Base-by-base conservation (phyloP, 2,113 vertebrate genomes). In the Pseudopipra pipra region DNA sequence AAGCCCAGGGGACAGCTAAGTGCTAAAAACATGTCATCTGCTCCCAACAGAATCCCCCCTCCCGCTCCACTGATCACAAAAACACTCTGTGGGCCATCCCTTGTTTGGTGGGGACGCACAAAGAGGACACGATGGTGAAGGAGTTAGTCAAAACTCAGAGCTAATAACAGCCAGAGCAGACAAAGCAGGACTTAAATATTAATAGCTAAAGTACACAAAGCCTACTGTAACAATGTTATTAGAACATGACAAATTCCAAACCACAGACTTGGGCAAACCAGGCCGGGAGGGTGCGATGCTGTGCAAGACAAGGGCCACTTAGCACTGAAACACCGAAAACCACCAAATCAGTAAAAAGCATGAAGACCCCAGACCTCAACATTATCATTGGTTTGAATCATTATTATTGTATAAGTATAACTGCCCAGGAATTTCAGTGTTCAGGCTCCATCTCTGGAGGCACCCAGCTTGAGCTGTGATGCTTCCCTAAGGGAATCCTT, bases 21-120 rank as follows among this genome's bases (percentile, higher is more conserved):
- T 8, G 27, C 58, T 23, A 21, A 47, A 31, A 44, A 44, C 16
- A 3, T 0, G 3, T 10, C 55, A 49, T 12, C 18, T 18, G 20
- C 0, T 47, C 8, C 8, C 30, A 47, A 7, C 33, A 72, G 49
- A 85, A 63, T 15, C 1, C 28, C 58, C 58, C 23, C 15, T 17
- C 16, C 39, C 0, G 0, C 9, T 43, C 43, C 25, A 28, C 2
- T 0, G 0, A 12, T 21, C 3, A 33, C 17, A 37, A 46, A 73
- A 66, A 19, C 0, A 0, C 25, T 13, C 54, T 33, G 14, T 6
- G 10, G 5, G n/a, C 33, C 70, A 54, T 0, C 33, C 35, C 43
- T 28, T 16, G 9, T 21, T 63, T 28, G 55, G 21, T 3, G 4
- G 27, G 49, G 33, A 35, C 0, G 1, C 16, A 30, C 28, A 46